A percentile compares a stretch with the other conserved stretches of the same genome.
phyloP scores from a whole-genome alignment of 1,140 invertebrate species.

The Augochlora pura region DNA sequence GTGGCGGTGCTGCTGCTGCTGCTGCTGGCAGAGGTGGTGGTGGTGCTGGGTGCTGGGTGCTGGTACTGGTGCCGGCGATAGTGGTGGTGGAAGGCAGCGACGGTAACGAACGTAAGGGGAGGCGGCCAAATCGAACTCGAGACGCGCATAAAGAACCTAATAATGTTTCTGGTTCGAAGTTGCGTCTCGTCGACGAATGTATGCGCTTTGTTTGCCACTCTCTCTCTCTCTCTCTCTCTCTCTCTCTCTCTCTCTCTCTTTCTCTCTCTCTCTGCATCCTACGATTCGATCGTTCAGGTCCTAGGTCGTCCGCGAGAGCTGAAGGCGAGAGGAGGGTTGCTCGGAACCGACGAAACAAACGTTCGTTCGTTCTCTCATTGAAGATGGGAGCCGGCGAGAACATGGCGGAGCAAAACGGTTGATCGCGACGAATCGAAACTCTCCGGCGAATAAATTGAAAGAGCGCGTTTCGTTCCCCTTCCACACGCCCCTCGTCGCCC shows the following conservation, averaged over 20 bases:
- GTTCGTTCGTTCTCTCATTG: no score
- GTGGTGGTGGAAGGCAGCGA: not conserved
- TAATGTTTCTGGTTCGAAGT: not conserved
- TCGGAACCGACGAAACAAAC: no score
- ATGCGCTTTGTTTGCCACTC: no score
- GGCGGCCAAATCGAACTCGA: conserved; percentile 17
- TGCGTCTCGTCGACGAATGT: no score
- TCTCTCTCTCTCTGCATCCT: no score
- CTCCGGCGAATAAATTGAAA: not conserved
- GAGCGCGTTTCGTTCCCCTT: not conserved
- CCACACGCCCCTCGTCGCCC: not conserved
- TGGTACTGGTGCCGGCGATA: not conserved
- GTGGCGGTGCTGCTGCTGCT: no score
- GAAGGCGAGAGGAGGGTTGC: no score
- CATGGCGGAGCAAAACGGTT: not conserved
- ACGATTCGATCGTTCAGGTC: no score
- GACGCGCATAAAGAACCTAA: not conserved
- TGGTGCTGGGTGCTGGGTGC: not conserved
- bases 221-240: no score
- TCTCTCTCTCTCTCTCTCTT: no score
- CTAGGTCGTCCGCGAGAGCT: no score
- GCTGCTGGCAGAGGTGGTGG: not conserved
- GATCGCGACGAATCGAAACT: not conserved
- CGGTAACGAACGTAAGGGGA: conserved; percentile 2
- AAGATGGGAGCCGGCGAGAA: no score